Evolutionary conservation across 2,888 invertebrate genomes (phyloP).

Genomic region (Petrolisthes manimaculis): DNA sequence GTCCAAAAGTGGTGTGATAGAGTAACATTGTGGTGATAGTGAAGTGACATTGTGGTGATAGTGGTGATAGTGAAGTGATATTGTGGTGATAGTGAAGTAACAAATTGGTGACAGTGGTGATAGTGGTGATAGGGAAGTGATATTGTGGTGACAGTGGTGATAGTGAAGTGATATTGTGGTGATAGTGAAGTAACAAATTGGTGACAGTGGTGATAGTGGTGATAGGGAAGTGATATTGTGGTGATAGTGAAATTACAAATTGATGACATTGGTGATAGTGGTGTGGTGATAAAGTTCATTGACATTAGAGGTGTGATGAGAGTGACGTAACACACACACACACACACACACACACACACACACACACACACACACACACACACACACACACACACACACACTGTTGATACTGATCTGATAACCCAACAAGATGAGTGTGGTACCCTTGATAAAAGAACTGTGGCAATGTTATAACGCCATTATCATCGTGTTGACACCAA

Average conservation of each 20-base stretch:
- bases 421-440: not conserved
- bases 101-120: not conserved
- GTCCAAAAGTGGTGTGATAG: not conserved
- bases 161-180: not conserved
- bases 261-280: not conserved
- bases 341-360: not conserved
- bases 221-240: not conserved
- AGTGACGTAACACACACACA: not conserved
- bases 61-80: not conserved
- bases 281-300: not conserved
- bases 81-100: not conserved
- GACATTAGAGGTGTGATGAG: not conserved
- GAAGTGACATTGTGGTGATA: not conserved
- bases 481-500: too few species aligned
- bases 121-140: not conserved
- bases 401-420: not conserved
- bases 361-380: constrained; percentile 4
- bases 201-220: not conserved
- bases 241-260: not conserved
- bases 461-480: too few species aligned
- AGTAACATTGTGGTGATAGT: not conserved
- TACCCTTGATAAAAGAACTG: not conserved
- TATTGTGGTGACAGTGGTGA: not conserved
- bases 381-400: not conserved
- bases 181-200: not conserved